Evolutionary conservation across 2,888 invertebrate genomes (phyloP), one percentile per base, ranked within the genome.

Genomic region (Tineola bisselliella): DNA sequence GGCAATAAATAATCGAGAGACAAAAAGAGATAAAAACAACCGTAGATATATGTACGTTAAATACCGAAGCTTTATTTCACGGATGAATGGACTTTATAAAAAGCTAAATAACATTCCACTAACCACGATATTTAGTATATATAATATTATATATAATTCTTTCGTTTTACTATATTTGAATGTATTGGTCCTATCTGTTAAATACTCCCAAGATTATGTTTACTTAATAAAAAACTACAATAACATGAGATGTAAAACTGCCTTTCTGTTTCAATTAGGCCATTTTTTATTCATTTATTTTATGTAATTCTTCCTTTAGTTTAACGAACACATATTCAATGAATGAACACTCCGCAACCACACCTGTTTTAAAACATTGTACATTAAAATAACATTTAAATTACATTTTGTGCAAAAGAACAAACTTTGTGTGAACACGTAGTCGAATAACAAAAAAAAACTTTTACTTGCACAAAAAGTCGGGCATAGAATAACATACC

Each of bases 1-100:
- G 15, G 48, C 48, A 48, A 48, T 48, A 48, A 48, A 48, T 48
- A 48, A 48, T 17, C 15, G 48, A 48, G 48, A 48, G n/a, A 3
- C 8, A 48, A 18, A 48, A 48, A 56, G 19, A 56, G 19, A 56
- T 17, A 11, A 19, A 18, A n/a, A 15, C 25, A n/a, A n/a, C n/a
- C n/a, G n/a, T n/a, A n/a, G 48, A 15, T 15, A 48, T 4, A 15
- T 48, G 48, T 48, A 17, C 48, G 48, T 30, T 56, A 56, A 56
- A 56, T 19, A 56, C 56, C 56, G 30, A 6, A 56, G 56, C 19
- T 19, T 56, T 25, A 56, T 56, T 56, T 56, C 56, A 56, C 56
- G 56, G 25, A 56, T 25, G 56, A 56, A 25, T 30, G 18, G 19
- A 30, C 56, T 6, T 3, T 18, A n/a, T 56, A 19, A 19, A 56